These are phyloP conservation scores for Neoascia interrupta DNA, from an alignment of 2,888 invertebrate species.

Conservation along the genomic window DNA sequence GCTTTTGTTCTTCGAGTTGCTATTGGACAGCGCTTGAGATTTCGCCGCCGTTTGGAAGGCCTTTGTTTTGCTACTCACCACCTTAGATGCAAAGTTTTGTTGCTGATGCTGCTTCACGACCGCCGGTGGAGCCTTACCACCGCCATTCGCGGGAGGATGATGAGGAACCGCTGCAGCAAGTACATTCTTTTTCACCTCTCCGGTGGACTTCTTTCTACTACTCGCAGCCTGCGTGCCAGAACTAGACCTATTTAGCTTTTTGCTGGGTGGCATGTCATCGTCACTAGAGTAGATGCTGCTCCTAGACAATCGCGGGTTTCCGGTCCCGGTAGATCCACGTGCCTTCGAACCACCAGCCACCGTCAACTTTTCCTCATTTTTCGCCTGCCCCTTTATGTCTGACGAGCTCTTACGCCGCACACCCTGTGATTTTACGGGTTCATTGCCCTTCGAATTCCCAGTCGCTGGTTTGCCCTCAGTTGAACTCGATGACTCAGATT, in stretches of 20 bases:
- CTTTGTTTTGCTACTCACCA: constrained; percentile 57
- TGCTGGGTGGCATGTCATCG: constrained; percentile 81
- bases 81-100: constrained; percentile 74
- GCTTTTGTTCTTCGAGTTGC: constrained; percentile 82
- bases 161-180: neutral
- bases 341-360: constrained; percentile 70
- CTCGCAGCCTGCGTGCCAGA: constrained; percentile 72
- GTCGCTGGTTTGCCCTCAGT: constrained; percentile 76
- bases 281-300: constrained; percentile 83
- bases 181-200: constrained; percentile 46
- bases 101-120: constrained; percentile 73
- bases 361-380: constrained; percentile 71
- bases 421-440: constrained; percentile 75
- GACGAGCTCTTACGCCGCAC: constrained; percentile 71
- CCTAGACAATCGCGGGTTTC: constrained; percentile 78
- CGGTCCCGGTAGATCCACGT: constrained; percentile 72
- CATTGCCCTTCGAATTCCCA: constrained; percentile 73
- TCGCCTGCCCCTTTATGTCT: constrained; percentile 70
- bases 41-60: constrained; percentile 59
- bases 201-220: constrained; percentile 72
- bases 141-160: constrained; percentile 74
- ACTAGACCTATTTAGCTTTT: constrained; percentile 72
- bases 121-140: constrained; percentile 79
- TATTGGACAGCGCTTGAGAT: constrained; percentile 39
- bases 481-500: constrained; percentile 85